A percentile compares a stretch with the other conserved stretches of the same genome.
Conservation (phyloP, 2,888 invertebrate species). For the Sesamia inferens region DNA sequence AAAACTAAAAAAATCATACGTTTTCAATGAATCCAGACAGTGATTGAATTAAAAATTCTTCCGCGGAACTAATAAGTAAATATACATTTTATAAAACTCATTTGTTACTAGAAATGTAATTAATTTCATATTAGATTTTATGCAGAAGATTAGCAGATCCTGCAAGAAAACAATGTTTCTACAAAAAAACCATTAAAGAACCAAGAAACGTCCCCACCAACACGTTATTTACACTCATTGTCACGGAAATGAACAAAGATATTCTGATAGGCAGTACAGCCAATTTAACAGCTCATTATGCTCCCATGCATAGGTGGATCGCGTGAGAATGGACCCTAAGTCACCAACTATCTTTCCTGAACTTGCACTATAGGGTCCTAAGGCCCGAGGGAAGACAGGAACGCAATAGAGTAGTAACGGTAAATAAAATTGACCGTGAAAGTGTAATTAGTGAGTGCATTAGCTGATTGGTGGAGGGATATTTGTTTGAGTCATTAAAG, state of each 20-base stretch:
- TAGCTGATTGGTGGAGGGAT: constrained; percentile 58
- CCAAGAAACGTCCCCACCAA: constrained; percentile 23
- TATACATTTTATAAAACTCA: neutral
- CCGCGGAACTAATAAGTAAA: neutral
- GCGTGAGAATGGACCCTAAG: constrained; percentile 63
- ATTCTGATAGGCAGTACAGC: constrained; percentile 57
- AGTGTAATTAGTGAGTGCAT: constrained; percentile 56
- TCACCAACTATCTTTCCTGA: constrained; percentile 52
- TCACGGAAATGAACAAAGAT: constrained; percentile 63
- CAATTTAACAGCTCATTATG: constrained; percentile 60
- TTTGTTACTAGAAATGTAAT: constrained; percentile 14
- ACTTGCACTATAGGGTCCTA: constrained; percentile 49
- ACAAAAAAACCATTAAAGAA: constrained; percentile 29
- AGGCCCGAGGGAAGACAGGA: constrained; percentile 59
- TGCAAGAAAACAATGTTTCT: constrained; percentile 13
- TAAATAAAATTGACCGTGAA: constrained; percentile 53
- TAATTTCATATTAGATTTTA: constrained; percentile 2
- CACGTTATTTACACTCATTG: constrained; percentile 59
- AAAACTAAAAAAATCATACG: neutral
- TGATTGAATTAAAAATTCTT: neutral
- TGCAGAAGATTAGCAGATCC: constrained; percentile 14
- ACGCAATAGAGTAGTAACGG: constrained; percentile 47
- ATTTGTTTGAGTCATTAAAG: constrained; percentile 6
- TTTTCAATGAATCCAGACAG: neutral
- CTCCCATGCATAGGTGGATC: constrained; percentile 51